A percentile compares a stretch with the other conserved stretches of the same genome.
These are phyloP conservation scores for Tachina fera DNA, from an alignment of 2,888 invertebrate species.

Conservation along the genomic window DNA sequence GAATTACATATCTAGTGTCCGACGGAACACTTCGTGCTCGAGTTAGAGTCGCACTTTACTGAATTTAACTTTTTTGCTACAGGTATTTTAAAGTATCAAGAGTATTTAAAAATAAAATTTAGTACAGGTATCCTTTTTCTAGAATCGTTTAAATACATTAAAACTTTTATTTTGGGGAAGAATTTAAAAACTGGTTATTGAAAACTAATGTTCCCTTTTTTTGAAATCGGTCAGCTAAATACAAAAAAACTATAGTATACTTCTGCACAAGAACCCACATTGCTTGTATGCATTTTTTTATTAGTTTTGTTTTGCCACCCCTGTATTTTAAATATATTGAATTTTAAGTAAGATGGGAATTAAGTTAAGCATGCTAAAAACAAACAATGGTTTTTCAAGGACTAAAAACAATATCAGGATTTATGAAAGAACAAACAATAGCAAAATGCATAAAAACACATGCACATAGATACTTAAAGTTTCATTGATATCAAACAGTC, in stretches of 20 bases:
- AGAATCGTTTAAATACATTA: too few species aligned
- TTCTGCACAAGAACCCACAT: neutral
- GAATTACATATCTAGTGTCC: too few species aligned
- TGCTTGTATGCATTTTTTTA: neutral
- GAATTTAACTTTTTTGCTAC: too few species aligned
- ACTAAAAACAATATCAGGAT: conserved; percentile 63
- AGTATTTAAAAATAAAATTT: too few species aligned
- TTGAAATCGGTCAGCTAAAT: neutral
- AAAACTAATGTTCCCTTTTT: too few species aligned
- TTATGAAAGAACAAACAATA: conserved; percentile 63
- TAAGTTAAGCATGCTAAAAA: conserved; percentile 59
- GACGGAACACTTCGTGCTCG: too few species aligned
- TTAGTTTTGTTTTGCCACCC: neutral
- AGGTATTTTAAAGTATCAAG: too few species aligned
- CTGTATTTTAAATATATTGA: conserved; percentile 58
- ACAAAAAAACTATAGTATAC: neutral
- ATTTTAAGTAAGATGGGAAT: conserved; percentile 65
- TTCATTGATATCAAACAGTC: conserved; percentile 50
- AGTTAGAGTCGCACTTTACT: too few species aligned
- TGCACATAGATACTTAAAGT: neutral
- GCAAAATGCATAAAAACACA: conserved; percentile 22
- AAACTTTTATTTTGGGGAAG: too few species aligned
- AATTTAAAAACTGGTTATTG: too few species aligned
- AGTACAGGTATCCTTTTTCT: too few species aligned
- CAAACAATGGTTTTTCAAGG: conserved; percentile 60